These are phyloP conservation scores for Drosophila auraria DNA, from an alignment of 1,140 invertebrate genomes.

Conservation along the genomic window DNA sequence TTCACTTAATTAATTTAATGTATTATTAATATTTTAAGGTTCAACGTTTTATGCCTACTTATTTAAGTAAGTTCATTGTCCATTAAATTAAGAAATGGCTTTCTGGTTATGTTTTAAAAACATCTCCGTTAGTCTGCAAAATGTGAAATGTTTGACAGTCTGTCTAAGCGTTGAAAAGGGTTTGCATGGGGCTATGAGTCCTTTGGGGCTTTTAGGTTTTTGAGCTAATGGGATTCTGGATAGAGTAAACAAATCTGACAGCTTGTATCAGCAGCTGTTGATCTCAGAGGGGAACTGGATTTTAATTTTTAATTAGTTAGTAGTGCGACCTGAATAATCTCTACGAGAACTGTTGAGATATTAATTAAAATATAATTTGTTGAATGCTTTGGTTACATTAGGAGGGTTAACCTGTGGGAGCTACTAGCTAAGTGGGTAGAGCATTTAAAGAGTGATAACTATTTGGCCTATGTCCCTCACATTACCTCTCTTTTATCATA, in stretches of 20 bases:
- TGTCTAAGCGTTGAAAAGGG: slow-evolving; percentile 72
- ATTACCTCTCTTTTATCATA: no score
- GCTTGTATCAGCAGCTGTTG: slow-evolving; percentile 38
- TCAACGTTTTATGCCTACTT: no score
- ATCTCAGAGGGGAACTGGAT: neutral
- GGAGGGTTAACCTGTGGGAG: neutral
- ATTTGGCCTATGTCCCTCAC: no score
- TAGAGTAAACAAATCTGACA: slow-evolving; percentile 53
- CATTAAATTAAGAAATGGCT: neutral
- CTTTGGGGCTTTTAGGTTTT: slow-evolving; percentile 12
- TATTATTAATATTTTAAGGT: no score
- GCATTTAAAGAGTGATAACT: neutral
- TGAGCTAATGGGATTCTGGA: slow-evolving; percentile 39
- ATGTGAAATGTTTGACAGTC: slow-evolving; percentile 63
- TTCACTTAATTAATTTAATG: neutral
- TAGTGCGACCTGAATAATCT: slow-evolving; percentile 5
- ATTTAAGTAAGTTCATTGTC: neutral
- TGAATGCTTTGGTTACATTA: neutral
- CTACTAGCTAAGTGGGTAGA: neutral
- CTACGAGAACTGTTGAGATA: slow-evolving; percentile 4
- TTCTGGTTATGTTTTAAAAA: slow-evolving; percentile 7
- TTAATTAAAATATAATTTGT: slow-evolving; percentile 18
- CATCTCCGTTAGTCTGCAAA: neutral
- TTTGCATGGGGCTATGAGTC: slow-evolving; percentile 36
- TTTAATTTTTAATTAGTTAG: slow-evolving; percentile 46